Evolutionary conservation across 2,797 vertebrate species (phyloP), one percentile per base, ranked within the genome.

Genomic region (Synanceia verrucosa): DNA sequence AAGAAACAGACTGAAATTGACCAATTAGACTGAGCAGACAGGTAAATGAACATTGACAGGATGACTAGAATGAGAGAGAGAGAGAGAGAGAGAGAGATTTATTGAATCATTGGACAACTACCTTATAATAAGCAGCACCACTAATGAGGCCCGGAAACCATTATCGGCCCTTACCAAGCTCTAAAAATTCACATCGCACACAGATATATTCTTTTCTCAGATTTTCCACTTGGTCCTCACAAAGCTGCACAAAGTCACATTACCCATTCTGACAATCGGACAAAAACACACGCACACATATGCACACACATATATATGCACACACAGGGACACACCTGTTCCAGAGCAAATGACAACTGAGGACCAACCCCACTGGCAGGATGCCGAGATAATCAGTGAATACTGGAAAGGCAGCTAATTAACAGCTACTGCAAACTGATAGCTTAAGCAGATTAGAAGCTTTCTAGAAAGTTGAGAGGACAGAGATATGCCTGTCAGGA

Each of bases 401-500:
- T 65, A 73, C 79, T 73, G 82, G 80, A 81, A 78, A 81, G 68
- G 67, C 72, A 58, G 86, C 81, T 88, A 85, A 92, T 91, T 90
- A 88, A 88, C 86, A 83, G 70, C 63, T 64, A 67, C 77, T 71
- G 67, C 68, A 67, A 73, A 86, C 81, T 85, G 86, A 88, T 84
- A 62, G 83, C 88, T 78, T 59, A 82, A 82, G 73, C 72, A 81
- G 87, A 89, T 90, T 85, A 89, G 77, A 59, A 69, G 78, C 73
- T 88, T 89, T 88, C 83, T 85, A 67, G 66, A 73, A 85, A 90
- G 85, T 78, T 78, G 82, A 80, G 79, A 75, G 84, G 80, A 84
- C 82, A 79, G 82, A 89, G 81, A 90, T 78, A 83, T 79, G 82
- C 66, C 82, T 88, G 86, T 91, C 87, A 89, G 73, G 59, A 85